phyloP scores from a whole-genome alignment of 2,888 invertebrate species.

The Melieria picta region DNA sequence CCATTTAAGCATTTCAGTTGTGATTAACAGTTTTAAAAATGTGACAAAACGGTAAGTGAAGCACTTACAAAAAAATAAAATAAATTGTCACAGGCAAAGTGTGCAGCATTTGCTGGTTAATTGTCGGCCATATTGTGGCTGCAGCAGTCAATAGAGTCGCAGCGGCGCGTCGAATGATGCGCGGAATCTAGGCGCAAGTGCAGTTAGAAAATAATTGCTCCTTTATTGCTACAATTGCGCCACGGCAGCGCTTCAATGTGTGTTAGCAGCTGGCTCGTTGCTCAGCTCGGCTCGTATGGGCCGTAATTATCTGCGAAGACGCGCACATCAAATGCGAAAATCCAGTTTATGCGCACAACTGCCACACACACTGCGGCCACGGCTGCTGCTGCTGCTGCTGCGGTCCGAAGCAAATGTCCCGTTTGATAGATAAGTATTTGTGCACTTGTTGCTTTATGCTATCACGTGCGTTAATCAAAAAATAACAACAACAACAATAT shows the following conservation, averaged over 20 bases:
- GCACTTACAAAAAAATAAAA: no score
- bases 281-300: neutral
- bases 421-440: conserved; percentile 2
- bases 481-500: no score
- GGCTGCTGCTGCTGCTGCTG: conserved; percentile 4
- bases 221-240: conserved; percentile 18
- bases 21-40: no score
- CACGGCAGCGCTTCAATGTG: neutral
- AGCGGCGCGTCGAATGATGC: neutral
- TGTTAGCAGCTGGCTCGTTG: neutral
- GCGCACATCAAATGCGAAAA: conserved; percentile 7
- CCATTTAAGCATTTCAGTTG: no score
- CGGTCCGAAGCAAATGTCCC: neutral
- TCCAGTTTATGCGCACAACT: neutral
- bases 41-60: no score
- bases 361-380: neutral
- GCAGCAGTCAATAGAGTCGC: no score
- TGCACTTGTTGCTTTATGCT: neutral
- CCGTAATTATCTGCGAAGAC: conserved; percentile 18
- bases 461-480: neutral
- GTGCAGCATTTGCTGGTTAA: no score
- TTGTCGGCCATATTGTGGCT: no score
- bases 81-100: no score
- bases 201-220: conserved; percentile 36
- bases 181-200: conserved; percentile 26